Conservation (phyloP, 64 coral and sea anemone species). For the Actinia equina region DNA sequence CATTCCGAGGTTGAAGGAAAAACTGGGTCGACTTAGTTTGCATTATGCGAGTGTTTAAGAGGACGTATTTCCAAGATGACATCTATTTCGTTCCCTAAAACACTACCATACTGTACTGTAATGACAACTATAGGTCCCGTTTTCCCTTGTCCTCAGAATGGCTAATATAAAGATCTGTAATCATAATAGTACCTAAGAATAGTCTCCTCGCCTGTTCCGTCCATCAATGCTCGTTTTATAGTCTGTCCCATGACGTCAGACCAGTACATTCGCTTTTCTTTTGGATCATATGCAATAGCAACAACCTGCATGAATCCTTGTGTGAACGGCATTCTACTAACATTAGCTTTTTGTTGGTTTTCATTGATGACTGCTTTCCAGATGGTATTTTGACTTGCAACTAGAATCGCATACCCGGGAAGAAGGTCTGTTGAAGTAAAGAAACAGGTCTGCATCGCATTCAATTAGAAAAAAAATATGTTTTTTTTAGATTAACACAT, state of each 20-base stretch:
- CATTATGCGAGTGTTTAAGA: too few species aligned
- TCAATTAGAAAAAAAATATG: too few species aligned
- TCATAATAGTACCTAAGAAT: not conserved
- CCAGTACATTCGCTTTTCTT: constrained; percentile 81
- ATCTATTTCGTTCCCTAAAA: too few species aligned
- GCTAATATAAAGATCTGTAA: too few species aligned
- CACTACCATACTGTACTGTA: too few species aligned
- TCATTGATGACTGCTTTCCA: constrained; percentile 55
- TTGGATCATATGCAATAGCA: constrained; percentile 65
- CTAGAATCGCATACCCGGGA: constrained; percentile 55
- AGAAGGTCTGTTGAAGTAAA: not conserved
- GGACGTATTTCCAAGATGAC: not conserved
- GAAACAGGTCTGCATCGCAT: not conserved
- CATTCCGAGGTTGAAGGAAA: too few species aligned
- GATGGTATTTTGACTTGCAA: constrained; percentile 48
- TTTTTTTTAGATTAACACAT: too few species aligned
- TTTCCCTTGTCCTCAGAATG: not conserved
- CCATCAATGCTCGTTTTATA: constrained; percentile 64
- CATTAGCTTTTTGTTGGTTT: constrained; percentile 22
- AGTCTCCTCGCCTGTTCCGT: constrained; percentile 44
- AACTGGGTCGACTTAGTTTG: too few species aligned
- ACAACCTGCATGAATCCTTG: constrained; percentile 44
- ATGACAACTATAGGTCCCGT: too few species aligned
- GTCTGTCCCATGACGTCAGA: constrained; percentile 30
- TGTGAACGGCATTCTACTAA: constrained; percentile 39